Evolutionary conservation across 2,113 vertebrate species (phyloP), one percentile per base, ranked within the genome.

Genomic region (Scomber scombrus): DNA sequence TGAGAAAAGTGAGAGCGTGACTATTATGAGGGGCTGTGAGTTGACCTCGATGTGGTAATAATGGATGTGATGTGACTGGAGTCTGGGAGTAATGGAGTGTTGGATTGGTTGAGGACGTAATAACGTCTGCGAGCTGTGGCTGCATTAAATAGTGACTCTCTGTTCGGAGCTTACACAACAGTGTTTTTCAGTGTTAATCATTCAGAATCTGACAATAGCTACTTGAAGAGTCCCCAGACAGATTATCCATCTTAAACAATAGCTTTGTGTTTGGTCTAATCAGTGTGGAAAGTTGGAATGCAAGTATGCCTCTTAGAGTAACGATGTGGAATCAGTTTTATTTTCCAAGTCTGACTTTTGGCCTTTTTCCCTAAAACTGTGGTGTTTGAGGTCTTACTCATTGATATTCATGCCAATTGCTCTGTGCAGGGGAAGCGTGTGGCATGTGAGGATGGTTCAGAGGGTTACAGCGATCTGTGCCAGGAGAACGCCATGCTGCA

Each of bases 401-500:
- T 57, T n/a, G 40, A 45, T 60, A n/a, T 45, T 69, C 8, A 29
- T 43, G 18, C 8, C 29, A 61, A 29, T 11, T 15, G 21, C 10
- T 87, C 31, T 63, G 21, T 63, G 1, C 91, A 99, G 98, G 98
- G 98, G 68, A 99, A 99, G 90, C 95, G 98, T 0, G 97, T 98
- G 7, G 95, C 95, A 0, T 95, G 96, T 2, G 97, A 97, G 79
- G 97, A 99, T 0, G 97, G 97, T 0, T 63, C 95, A 0, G 97
- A 99, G 82, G 96, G 97, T 60, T 97, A 95, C 88, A 99, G 97
- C 0, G 98, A 99, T 91, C 93, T 99, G 80, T 97, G 95, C 91
- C 96, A 95, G 0, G 98, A 99, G 92, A 98, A 98, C 0, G 81
- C 96, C 76, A 96, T 99, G 98, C 94, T 99, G 66, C 97, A 96